Evolutionary conservation across 2,113 vertebrate species (phyloP).

Genomic region (Sceloporus undulatus): DNA sequence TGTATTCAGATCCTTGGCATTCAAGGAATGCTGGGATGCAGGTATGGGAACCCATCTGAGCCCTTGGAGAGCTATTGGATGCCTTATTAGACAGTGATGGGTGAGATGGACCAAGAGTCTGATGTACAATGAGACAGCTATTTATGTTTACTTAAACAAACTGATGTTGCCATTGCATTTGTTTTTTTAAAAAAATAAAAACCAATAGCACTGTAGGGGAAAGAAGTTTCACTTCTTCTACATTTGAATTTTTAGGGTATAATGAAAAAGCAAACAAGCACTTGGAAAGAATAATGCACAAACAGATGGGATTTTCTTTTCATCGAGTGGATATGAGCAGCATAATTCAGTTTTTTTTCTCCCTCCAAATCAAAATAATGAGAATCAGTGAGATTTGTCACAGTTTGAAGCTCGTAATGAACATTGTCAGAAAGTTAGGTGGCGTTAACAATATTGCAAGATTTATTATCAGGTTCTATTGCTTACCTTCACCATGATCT

Average conservation of each 20-base stretch:
- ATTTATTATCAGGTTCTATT: neutral
- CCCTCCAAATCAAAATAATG: neutral
- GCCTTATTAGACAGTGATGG: neutral
- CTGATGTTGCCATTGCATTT: neutral
- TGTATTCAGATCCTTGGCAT: neutral
- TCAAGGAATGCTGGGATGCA: neutral
- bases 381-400: conserved; percentile 7
- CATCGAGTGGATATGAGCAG: neutral
- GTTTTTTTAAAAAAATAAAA: neutral
- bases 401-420: conserved; percentile 7
- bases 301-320: neutral
- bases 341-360: neutral
- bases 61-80: neutral
- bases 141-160: neutral
- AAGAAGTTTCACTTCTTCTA: neutral
- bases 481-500: neutral
- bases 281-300: neutral
- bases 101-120: neutral
- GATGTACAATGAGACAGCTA: neutral
- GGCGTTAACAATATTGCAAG: neutral
- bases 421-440: neutral
- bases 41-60: neutral
- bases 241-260: neutral
- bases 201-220: neutral
- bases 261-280: conserved; percentile 1